Evolutionary conservation across 1,140 invertebrate genomes (phyloP), one percentile per base, ranked within the genome.

Genomic region (Nasonia giraulti): DNA sequence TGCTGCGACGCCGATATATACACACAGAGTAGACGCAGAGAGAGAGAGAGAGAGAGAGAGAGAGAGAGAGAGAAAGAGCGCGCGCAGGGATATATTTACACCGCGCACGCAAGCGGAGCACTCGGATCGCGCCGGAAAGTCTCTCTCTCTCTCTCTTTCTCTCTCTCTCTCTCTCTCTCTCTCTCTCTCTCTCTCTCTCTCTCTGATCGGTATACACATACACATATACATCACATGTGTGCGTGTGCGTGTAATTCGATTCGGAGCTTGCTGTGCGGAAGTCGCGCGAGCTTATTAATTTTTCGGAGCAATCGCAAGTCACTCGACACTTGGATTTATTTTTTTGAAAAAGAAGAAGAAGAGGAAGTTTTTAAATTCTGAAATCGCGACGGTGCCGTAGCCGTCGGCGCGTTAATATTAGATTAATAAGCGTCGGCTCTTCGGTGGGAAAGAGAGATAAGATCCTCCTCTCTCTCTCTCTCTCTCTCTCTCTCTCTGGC

Each of bases 61-160:
- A 5, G 33, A 4, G 33, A 37, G 33, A 37, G 33, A 37, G 33
- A 37, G 33, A 37, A 37, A 37, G 33, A 37, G 33, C 33, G 33
- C 33, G 33, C 33, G 33, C 7, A 31, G 71, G 81, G 81, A 83
- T 83, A 83, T 83, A 83, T 83, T 77, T 83, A 77, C 73, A 66
- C 55, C 47, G 74, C 47, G 33, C 40, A 55, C 80, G 10, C 44
- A 47, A 23, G 68, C 40, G 8, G 40, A n/a, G 66, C 68, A 71
- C 68, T 27, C 11, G 68, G 23, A 12, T 55, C 50, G 50, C 55
- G 55, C 55, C 55, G 55, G 55, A 62, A 62, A 62, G 55, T 31
- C 69, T 31, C 31, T 27, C 27, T 27, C 27, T 27, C 27, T 27
- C 27, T 27, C 27, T 27, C 69, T n/a, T 0, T 17, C 27, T 27